Evolutionary conservation across 2,888 invertebrate species (phyloP), one percentile per base, ranked within the genome.

Genomic region (Drosophila putrida): DNA sequence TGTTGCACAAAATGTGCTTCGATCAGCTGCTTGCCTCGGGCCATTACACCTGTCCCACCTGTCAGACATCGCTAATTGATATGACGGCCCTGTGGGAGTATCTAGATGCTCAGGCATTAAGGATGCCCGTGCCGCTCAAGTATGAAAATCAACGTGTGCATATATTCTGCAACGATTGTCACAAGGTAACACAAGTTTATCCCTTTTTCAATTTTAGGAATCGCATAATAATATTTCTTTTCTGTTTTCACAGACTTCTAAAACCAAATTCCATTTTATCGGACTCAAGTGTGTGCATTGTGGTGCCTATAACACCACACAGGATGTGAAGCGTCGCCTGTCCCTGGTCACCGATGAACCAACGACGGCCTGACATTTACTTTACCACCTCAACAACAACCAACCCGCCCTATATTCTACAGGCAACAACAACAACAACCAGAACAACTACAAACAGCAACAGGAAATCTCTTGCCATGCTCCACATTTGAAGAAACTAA

Each of bases 151-250:
- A 95, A 90, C 95, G 95, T 85, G 96, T 97, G 20, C 95, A 96
- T 63, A 96, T 98, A 88, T 94, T 97, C 8, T 98, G 98, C 93
- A 97, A 96, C 91, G 98, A 98, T 93, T 98, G 98, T 91, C 97
- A 97, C 91, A 95, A 96, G 95, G 97, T 97, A 92, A 43, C 6
- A n/a, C n/a, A n/a, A n/a, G n/a, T n/a, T n/a, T n/a, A n/a, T n/a
- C n/a, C n/a, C n/a, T n/a, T n/a, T n/a, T n/a, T n/a, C n/a, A n/a
- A n/a, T n/a, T n/a, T n/a, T n/a, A n/a, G n/a, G n/a, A n/a, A n/a
- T n/a, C n/a, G 11, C 0, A 25, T 9, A 25, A 11, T 25, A 11
- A 43, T 25, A 10, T 9, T 20, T 8, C 13, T 31, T 9, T 13
- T 20, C 6, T 35, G 55, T 73, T 93, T 94, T 93, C 94, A 36